Evolutionary conservation across 1,140 invertebrate species (phyloP).

Genomic region (Papilio xuthus): DNA sequence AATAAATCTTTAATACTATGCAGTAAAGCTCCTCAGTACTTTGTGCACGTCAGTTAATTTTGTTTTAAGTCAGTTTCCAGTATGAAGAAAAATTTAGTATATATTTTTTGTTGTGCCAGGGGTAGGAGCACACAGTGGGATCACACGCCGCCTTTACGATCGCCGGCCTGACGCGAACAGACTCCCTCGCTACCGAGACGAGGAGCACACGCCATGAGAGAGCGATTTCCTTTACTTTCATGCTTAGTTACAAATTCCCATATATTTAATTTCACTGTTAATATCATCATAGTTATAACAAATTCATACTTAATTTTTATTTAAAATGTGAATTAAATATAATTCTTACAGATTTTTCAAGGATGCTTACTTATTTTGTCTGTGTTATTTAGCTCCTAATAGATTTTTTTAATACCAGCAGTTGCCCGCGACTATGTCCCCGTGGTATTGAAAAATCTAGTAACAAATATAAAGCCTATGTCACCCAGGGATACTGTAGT

Average conservation of each 20-base stretch:
- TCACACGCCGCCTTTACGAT: constrained; percentile 70
- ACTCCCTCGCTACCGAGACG: constrained; percentile 48
- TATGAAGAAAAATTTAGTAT: constrained; percentile 40
- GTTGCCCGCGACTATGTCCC: too few species aligned
- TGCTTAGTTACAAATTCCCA: too few species aligned
- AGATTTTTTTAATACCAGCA: not conserved
- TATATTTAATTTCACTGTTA: not conserved
- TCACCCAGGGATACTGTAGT: too few species aligned
- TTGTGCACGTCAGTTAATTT: constrained; percentile 38
- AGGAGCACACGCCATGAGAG: constrained; percentile 30
- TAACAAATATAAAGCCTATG: too few species aligned
- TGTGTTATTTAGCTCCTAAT: not conserved
- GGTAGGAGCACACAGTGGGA: constrained; percentile 51
- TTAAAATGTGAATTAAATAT: not conserved
- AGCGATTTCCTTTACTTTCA: constrained; percentile 41
- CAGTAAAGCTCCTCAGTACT: not conserved
- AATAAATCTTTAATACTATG: not conserved
- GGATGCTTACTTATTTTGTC: not conserved
- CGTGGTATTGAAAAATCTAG: too few species aligned
- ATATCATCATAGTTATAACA: too few species aligned
- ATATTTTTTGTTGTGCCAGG: constrained; percentile 49
- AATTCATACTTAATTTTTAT: too few species aligned
- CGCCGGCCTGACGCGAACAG: constrained; percentile 64
- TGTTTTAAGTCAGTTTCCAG: constrained; percentile 35
- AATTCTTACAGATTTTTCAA: not conserved